These are phyloP conservation scores for Glaucomys volans DNA, from an alignment of 2,113 vertebrate genomes.

Conservation along the genomic window DNA sequence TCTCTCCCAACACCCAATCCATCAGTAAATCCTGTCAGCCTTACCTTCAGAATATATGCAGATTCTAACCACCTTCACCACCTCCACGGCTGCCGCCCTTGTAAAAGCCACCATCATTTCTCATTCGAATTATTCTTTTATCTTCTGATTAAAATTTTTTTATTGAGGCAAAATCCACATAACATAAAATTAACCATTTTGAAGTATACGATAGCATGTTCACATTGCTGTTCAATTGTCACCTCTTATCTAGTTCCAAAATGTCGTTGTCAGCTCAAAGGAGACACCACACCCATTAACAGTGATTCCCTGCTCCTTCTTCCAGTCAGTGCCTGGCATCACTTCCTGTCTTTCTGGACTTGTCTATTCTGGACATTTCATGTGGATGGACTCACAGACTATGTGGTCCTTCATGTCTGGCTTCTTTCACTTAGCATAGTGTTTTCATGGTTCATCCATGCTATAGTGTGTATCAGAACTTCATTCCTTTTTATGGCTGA, in stretches of 20 bases:
- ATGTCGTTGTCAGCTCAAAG: background rate
- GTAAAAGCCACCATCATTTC: background rate
- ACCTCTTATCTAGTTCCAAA: background rate
- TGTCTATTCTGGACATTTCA: background rate
- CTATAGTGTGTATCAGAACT: background rate
- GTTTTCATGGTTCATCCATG: background rate
- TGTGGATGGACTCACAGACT: background rate
- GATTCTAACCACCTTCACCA: background rate
- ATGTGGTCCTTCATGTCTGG: background rate
- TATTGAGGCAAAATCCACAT: background rate
- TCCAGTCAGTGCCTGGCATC: background rate
- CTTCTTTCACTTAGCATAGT: background rate
- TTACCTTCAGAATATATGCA: background rate
- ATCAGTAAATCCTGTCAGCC: slow-evolving; percentile 30
- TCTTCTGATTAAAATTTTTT: background rate
- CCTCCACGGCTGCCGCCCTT: background rate
- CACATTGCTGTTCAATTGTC: background rate
- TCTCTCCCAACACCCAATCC: slow-evolving; percentile 1
- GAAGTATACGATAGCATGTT: background rate
- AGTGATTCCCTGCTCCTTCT: background rate
- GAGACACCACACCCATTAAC: background rate
- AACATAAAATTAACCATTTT: background rate
- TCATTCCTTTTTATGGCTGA: background rate
- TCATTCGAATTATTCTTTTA: background rate
- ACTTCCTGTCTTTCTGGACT: background rate